Evolutionary conservation across 1,140 invertebrate species (phyloP).

Genomic region (Anthonomus grandis): DNA sequence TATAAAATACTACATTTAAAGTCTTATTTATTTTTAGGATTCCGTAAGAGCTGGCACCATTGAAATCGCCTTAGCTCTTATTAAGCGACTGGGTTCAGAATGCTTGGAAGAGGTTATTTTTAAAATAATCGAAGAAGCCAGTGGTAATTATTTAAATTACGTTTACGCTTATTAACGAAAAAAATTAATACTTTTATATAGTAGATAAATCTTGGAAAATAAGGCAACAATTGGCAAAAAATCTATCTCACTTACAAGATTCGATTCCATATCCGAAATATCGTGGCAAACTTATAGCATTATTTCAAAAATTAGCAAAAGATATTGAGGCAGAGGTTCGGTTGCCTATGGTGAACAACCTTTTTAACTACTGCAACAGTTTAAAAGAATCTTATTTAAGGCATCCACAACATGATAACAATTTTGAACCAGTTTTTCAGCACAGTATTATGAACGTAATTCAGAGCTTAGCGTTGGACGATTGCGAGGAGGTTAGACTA

Average conservation of each 20-base stretch:
- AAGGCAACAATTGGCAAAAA: slow-evolving; percentile 32
- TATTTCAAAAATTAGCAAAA: slow-evolving; percentile 33
- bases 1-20: no score
- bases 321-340: slow-evolving; percentile 39
- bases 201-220: slow-evolving; percentile 41
- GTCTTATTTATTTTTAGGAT: slow-evolving; percentile 40
- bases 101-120: slow-evolving; percentile 35
- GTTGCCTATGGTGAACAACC: slow-evolving; percentile 29
- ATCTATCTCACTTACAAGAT: slow-evolving; percentile 34
- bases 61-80: slow-evolving; percentile 36
- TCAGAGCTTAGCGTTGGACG: slow-evolving; percentile 31
- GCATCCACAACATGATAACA: slow-evolving; percentile 18
- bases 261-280: slow-evolving; percentile 21
- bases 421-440: slow-evolving; percentile 36
- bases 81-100: slow-evolving; percentile 27
- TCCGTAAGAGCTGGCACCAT: slow-evolving; percentile 34
- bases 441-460: slow-evolving; percentile 38
- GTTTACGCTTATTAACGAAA: neutral
- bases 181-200: slow-evolving; percentile 14
- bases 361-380: slow-evolving; percentile 34
- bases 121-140: slow-evolving; percentile 26
- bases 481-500: slow-evolving; percentile 33
- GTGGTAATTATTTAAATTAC: slow-evolving; percentile 11
- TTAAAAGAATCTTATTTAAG: slow-evolving; percentile 31
- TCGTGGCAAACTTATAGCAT: slow-evolving; percentile 23